Evolutionary conservation across 2,888 invertebrate genomes (phyloP), one percentile per base, ranked within the genome.

Genomic region (Drosophila maculinotata): DNA sequence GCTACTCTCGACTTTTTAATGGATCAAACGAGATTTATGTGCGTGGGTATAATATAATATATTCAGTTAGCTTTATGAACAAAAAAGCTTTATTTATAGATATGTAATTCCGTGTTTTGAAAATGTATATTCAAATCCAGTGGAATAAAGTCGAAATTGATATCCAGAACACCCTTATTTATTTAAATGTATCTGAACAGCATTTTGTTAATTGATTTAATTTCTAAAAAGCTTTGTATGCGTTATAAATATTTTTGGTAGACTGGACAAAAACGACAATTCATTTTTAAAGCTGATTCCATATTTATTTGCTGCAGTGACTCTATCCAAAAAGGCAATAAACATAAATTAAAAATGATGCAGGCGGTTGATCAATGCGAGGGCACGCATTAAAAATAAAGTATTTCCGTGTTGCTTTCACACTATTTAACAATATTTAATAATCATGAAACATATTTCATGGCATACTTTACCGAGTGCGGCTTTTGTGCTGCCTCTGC

Each of bases 401-500:
- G 41, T 35, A 42, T 25, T 33, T 60, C n/a, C 23, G 15, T 15
- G 20, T 6, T 48, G 31, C 52, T 53, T 41, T 51, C 30, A 25
- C 20, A 23, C 31, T 26, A 47, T 53, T 54, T 48, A 49, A 57
- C 53, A 52, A 54, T 68, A 48, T 57, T 62, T 49, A 51, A 66
- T 36, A 66, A 54, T 42, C 14, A 47, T 47, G 14, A 42, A 48
- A 53, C 26, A 41, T 28, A 53, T 33, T 53, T 48, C 33, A 33
- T 48, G 17, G 15, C 41, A 28, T 25, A 69, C 23, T 17, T 41
- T 49, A 14, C 23, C 17, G 47, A 7, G 8, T 15, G 26, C 10
- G 14, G 10, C 31, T 20, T 20, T 17, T 38, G 25, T 36, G 17
- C 20, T 10, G 42, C 30, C 25, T 7, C 6, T 8, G 9, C 5